Evolutionary conservation across 2,888 invertebrate species (phyloP).

Genomic region (Muscina levida): DNA sequence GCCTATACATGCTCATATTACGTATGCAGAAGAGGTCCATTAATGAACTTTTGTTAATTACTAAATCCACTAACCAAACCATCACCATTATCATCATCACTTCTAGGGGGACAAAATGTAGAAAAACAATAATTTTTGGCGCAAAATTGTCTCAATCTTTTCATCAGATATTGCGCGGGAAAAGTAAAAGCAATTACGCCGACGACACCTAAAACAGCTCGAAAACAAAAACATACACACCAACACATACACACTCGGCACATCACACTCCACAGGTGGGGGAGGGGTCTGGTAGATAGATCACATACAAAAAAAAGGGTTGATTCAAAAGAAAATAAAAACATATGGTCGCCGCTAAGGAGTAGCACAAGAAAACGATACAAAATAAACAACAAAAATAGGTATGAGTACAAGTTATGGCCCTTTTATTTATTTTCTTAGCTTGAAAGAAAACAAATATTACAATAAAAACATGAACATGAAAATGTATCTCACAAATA

Average conservation of each 20-base stretch:
- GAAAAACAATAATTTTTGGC: conserved; percentile 22
- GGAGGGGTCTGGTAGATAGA: not conserved
- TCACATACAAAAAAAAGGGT: conserved; percentile 6
- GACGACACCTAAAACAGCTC: conserved; percentile 1
- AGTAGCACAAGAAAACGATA: not conserved
- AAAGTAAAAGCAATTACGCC: conserved; percentile 32
- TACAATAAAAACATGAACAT: no score
- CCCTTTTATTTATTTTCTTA: no score
- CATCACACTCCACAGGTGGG: conserved; percentile 32
- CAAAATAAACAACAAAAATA: conserved; percentile 3
- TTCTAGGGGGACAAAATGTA: not conserved
- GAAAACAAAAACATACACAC: conserved; percentile 13
- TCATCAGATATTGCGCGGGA: conserved; percentile 56
- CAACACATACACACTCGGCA: not conserved
- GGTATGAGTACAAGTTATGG: no score
- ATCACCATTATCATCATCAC: no score
- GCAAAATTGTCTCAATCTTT: conserved; percentile 43
- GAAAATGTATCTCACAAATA: conserved; percentile 37
- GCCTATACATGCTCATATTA: no score
- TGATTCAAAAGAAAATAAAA: conserved; percentile 19
- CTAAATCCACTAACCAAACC: no score
- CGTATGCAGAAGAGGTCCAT: no score
- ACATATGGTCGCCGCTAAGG: conserved; percentile 21
- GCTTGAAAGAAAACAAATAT: no score
- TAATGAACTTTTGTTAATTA: no score